Evolutionary conservation across 2,113 vertebrate species (phyloP), one percentile per base, ranked within the genome.

Genomic region (Ictidomys tridecemlineatus): DNA sequence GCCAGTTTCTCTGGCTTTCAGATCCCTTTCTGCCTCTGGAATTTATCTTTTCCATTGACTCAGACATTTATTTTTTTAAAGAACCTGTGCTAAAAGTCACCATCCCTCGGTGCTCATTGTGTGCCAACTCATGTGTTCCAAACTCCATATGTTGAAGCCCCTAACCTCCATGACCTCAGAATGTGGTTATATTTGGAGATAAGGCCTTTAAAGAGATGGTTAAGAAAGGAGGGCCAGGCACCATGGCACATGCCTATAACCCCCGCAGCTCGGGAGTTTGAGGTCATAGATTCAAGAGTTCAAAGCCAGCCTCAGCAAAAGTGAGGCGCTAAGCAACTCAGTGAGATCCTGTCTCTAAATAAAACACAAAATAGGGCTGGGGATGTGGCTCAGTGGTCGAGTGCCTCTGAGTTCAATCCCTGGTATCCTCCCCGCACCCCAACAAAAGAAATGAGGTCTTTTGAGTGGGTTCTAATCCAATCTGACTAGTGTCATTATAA

Each of bases 11-110:
- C 34, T 48, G 53, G n/a, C 11, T 84, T 95, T 96, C 56, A 32
- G n/a, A 65, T 89, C 20, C 1, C 0, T 80, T 82, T 70, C 11
- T 63, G 26, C 24, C 20, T 70, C 56, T 74, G n/a, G 7, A 70
- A 85, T 92, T 80, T 76, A 53, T 85, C 61, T 85, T 84, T 95
- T 37, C 85, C 42, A 87, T 72, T 39, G 76, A 7, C 11, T 83
- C 45, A 53, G 26, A 67, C 13, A 74, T 48, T 22, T 65, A 91
- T 58, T 78, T 45, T 45, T 45, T 91, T 34, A 22, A 76, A 91
- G 74, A 24, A 73, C 37, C 4, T 73, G n/a, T 39, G 63, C 37
- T 63, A 53, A 37, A 69, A 78, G 30, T 18, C 45, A 83, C 48
- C 12, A 65, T 77, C 14, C 11, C n/a, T 72, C 30, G 17, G 61